These are phyloP conservation scores for Phylloscopus whistleri DNA, from an alignment of 2,113 vertebrate species.

Conservation along the genomic window DNA sequence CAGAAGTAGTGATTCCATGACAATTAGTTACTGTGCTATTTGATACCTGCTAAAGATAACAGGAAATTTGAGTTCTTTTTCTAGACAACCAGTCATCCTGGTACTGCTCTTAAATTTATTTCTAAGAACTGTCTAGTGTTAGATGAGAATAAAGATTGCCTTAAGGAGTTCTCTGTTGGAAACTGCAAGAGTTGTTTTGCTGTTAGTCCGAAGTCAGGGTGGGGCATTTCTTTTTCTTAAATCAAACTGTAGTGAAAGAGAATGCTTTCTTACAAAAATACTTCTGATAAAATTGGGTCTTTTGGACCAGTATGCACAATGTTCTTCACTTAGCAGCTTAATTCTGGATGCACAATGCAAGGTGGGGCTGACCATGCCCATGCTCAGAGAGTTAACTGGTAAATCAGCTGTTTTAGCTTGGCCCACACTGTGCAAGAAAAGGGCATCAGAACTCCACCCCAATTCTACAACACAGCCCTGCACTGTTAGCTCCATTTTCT, in stretches of 20 bases:
- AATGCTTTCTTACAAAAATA: not conserved
- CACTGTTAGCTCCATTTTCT: not conserved
- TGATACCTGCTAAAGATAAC: not conserved
- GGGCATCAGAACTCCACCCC: not conserved
- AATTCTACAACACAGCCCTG: not conserved
- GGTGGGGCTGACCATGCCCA: too few relatives aligned
- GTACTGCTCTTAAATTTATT: not conserved
- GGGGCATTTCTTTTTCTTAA: not conserved
- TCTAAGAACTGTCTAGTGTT: not conserved
- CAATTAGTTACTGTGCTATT: not conserved
- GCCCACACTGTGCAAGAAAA: not conserved
- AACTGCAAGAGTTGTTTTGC: not conserved
- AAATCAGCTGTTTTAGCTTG: not conserved
- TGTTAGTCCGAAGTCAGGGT: rapidly evolving
- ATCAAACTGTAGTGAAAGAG: not conserved
- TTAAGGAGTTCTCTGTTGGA: not conserved
- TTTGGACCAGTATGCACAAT: not conserved
- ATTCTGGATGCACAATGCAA: not conserved
- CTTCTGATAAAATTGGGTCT: not conserved
- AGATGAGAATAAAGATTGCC: not conserved
- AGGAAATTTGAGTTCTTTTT: not conserved
- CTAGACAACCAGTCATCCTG: not conserved
- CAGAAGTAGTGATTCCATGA: not conserved
- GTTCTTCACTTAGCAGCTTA: not conserved
- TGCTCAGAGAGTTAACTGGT: not conserved